These are phyloP conservation scores for Pinctada fucata DNA, from an alignment of 2,888 invertebrate genomes.

Conservation along the genomic window DNA sequence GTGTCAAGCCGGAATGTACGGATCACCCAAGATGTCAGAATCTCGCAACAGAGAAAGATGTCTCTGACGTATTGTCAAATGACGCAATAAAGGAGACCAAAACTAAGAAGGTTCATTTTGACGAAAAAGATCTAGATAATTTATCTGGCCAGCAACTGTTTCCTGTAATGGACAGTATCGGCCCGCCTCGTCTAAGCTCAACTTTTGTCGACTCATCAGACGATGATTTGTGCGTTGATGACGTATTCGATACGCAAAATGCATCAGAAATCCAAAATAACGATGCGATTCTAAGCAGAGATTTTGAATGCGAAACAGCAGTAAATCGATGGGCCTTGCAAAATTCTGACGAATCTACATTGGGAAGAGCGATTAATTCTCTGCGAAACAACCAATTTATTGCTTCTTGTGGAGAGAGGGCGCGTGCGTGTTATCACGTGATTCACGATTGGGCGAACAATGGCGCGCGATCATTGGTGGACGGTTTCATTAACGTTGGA, in stretches of 20 bases:
- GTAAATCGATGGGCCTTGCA: background rate
- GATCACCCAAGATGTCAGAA: background rate
- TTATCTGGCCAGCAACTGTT: background rate
- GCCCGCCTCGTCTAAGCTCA: slow-evolving; percentile 19
- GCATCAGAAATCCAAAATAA: background rate
- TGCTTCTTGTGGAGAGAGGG: background rate
- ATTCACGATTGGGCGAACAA: background rate
- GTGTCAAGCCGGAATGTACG: slow-evolving; percentile 4
- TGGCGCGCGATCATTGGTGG: background rate
- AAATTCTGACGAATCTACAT: background rate
- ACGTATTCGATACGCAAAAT: background rate
- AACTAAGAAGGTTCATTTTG: background rate
- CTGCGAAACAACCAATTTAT: background rate
- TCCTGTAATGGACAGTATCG: slow-evolving; percentile 4
- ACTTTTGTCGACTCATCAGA: slow-evolving; percentile 7
- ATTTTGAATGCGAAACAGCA: slow-evolving; percentile 10
- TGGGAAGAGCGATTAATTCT: background rate
- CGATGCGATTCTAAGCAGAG: too few relatives aligned
- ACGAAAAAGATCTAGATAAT: background rate
- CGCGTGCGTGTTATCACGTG: background rate
- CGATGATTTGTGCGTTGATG: background rate
- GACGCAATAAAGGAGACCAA: background rate
- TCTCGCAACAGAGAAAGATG: slow-evolving; percentile 1
- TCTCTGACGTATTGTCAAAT: background rate
- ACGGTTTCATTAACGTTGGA: background rate